Evolutionary conservation across 1,140 invertebrate genomes (phyloP).

Genomic region (Cyclargus thomasi): DNA sequence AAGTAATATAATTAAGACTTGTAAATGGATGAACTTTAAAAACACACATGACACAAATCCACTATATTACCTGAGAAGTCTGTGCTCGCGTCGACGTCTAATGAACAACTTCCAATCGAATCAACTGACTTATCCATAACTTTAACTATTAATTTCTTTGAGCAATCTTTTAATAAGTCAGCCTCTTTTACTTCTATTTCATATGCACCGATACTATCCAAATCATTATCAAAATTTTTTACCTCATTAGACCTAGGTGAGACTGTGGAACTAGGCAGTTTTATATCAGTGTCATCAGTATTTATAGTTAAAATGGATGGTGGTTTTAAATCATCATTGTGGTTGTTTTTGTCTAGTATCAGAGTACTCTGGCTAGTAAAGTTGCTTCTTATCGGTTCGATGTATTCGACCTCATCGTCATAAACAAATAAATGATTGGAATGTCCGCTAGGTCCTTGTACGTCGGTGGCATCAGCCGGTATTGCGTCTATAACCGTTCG

Average conservation of each 20-base stretch:
- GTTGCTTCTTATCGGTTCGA: conserved; percentile 64
- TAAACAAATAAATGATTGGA: conserved; percentile 55
- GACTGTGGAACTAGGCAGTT: conserved; percentile 59
- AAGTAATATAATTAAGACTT: neutral
- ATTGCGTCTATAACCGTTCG: conserved; percentile 62
- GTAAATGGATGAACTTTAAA: conserved; percentile 9
- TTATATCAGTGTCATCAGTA: conserved; percentile 63
- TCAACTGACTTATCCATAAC: conserved; percentile 82
- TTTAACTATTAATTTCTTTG: conserved; percentile 67
- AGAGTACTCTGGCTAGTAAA: conserved; percentile 69
- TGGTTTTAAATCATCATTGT: conserved; percentile 40
- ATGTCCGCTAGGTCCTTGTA: conserved; percentile 57
- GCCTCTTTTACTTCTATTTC: conserved; percentile 66
- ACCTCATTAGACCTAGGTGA: conserved; percentile 55
- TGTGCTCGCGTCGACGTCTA: conserved; percentile 86
- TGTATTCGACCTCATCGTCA: conserved; percentile 67
- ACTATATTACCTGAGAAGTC: conserved; percentile 84
- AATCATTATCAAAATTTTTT: conserved; percentile 40
- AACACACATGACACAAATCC: conserved; percentile 14
- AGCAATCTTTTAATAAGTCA: conserved; percentile 55
- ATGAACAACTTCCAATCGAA: conserved; percentile 87
- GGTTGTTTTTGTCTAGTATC: conserved; percentile 55
- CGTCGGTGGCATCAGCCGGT: conserved; percentile 60
- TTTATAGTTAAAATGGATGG: conserved; percentile 58
- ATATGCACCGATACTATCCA: conserved; percentile 62